phyloP scores from a whole-genome alignment of 2,113 vertebrate genomes.

The Tupaia chinensis region DNA sequence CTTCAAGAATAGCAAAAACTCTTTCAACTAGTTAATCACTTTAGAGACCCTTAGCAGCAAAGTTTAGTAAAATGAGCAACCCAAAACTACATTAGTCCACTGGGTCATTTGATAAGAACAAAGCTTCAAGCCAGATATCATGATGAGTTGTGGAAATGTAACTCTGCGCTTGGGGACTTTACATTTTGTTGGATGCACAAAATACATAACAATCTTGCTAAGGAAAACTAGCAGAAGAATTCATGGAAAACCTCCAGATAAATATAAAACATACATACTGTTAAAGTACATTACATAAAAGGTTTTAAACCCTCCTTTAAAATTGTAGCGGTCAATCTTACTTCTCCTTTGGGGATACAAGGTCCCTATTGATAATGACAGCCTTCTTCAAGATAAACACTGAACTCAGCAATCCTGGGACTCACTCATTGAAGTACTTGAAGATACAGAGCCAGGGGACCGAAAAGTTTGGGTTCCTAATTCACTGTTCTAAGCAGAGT shows the following conservation, averaged over 20 bases:
- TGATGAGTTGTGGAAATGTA: neutral
- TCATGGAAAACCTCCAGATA: neutral
- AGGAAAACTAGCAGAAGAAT: slow-evolving; percentile 1
- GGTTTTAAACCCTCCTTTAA: neutral
- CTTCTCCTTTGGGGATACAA: neutral
- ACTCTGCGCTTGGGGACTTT: neutral
- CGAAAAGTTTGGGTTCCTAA: neutral
- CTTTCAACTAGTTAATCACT: neutral
- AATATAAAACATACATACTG: neutral
- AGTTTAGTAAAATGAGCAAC: slow-evolving; percentile 34
- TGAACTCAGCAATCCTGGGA: neutral
- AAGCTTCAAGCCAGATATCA: neutral
- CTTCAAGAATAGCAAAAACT: slow-evolving; percentile 10
- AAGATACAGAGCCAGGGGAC: neutral
- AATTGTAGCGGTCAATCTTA: neutral
- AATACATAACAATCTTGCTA: neutral
- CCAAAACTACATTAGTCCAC: neutral
- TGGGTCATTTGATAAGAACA: slow-evolving; percentile 21
- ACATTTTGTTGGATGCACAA: slow-evolving; percentile 10
- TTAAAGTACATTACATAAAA: neutral
- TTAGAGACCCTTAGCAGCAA: slow-evolving; percentile 34
- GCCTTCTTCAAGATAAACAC: neutral
- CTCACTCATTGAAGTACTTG: accelerated
- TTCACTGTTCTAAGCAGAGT: neutral
- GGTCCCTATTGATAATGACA: neutral